Evolutionary conservation across 2,888 invertebrate genomes (phyloP), one percentile per base, ranked within the genome.

Genomic region (Apoda limacodes): DNA sequence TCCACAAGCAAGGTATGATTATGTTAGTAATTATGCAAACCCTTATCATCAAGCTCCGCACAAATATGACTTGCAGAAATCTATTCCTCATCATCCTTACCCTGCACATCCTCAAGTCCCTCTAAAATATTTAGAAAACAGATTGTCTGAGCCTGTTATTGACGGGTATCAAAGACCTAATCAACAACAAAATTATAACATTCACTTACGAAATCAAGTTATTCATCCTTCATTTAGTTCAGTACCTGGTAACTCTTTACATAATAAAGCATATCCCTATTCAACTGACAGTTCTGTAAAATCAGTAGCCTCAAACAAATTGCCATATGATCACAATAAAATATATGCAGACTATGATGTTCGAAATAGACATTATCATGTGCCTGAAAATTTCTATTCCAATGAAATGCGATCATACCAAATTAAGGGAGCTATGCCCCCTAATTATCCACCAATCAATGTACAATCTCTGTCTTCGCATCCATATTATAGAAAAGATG

Each of bases 1-100:
- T 47, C 63, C 61, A 32, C 75, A 66, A 39, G 39, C 65, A 50
- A 74, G 80, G 70, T 81, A 78, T 74, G 78, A 80, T 39, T 78
- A 74, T 61, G 48, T 71, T 45, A 48, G 48, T 59, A 75, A 72
- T 54, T 76, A 68, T 52, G 40, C 67, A 36, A 68, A 59, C 47
- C 55, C 68, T 43, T 72, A 67, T 46, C 71, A 74, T 45, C 42
- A 17, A 17, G 52, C 63, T 19, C 35, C 66, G 31, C 66, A 68
- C 43, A 72, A 72, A 52, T 75, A 68, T 68, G 74, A 76, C 31
- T 43, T 71, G 34, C 66, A 63, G 35, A 76, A 74, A 46, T 32
- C 67, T 41, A 41, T 65, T 29, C 58, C 64, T 17, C 43, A 61
- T 33, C 70, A 71, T 35, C 56, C 63, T 15, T 75, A 70, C 49